Conservation (phyloP, 2,888 invertebrate genomes). For the Lapara coniferarum region DNA sequence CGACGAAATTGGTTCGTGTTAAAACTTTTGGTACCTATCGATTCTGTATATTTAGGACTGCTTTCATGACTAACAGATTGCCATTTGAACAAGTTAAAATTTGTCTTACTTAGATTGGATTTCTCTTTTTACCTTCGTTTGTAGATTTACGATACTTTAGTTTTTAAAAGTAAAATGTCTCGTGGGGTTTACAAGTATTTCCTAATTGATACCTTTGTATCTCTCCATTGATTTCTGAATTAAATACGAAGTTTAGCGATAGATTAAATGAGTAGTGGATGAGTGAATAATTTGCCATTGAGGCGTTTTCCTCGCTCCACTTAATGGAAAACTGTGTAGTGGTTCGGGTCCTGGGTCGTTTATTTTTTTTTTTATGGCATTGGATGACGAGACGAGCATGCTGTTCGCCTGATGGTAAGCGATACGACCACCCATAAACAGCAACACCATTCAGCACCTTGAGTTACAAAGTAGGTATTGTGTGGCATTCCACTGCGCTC, state of each 20-base stretch:
- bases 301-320: constrained; percentile 11
- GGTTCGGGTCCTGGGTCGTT: constrained; percentile 1
- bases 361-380: too few relatives aligned
- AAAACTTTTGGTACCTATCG: constrained; percentile 37
- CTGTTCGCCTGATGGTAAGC: too few relatives aligned
- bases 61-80: background rate
- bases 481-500: too few relatives aligned
- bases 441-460: too few relatives aligned
- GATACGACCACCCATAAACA: too few relatives aligned
- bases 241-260: constrained; percentile 35
- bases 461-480: too few relatives aligned
- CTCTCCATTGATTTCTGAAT: constrained; percentile 27
- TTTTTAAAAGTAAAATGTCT: too few relatives aligned
- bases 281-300: constrained; percentile 28
- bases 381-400: too few relatives aligned
- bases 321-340: constrained; percentile 28
- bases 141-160: background rate
- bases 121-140: background rate
- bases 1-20: constrained; percentile 39
- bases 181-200: background rate
- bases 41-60: constrained; percentile 41
- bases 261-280: constrained; percentile 32
- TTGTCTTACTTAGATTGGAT: background rate
- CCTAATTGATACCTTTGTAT: background rate
- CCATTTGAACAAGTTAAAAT: constrained; percentile 13